Evolutionary conservation across 2,888 invertebrate genomes (phyloP).

Genomic region (Lycia hirtaria): DNA sequence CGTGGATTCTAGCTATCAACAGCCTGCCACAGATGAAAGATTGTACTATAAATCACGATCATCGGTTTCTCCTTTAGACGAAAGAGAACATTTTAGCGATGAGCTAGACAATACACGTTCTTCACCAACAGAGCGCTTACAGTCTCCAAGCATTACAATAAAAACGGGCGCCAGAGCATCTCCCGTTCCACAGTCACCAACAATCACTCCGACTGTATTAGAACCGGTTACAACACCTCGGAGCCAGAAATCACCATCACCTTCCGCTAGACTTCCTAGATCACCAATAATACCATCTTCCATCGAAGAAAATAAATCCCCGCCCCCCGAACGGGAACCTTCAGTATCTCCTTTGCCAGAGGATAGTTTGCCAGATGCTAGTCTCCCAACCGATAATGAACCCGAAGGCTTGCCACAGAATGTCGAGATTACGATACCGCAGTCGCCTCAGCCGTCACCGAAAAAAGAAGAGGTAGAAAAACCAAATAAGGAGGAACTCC

Average conservation of each 20-base stretch:
- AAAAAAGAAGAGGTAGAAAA: conserved; percentile 53
- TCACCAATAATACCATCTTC: conserved; percentile 57
- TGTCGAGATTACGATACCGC: conserved; percentile 44
- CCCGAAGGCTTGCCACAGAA: conserved; percentile 45
- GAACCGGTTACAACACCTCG: conserved; percentile 56
- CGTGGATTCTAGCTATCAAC: conserved; percentile 47
- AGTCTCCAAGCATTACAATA: conserved; percentile 46
- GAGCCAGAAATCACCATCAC: conserved; percentile 70
- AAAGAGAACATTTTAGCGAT: conserved; percentile 48
- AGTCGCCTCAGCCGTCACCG: conserved; percentile 55
- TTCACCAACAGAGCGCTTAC: conserved; percentile 51
- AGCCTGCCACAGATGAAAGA: conserved; percentile 53
- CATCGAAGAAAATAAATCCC: conserved; percentile 52
- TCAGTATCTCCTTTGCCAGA: conserved; percentile 55
- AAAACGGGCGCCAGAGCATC: conserved; percentile 61
- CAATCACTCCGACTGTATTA: conserved; percentile 44
- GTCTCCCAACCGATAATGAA: conserved; percentile 45
- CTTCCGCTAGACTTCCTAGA: conserved; percentile 60
- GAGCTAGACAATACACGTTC: conserved; percentile 46
- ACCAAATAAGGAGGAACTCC: conserved; percentile 42
- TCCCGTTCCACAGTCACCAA: conserved; percentile 51
- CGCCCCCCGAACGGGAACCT: conserved; percentile 45
- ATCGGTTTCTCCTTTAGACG: conserved; percentile 59
- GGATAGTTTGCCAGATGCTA: conserved; percentile 54
- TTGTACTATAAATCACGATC: conserved; percentile 55